Conservation (phyloP, 1,140 invertebrate genomes). For the Macrosteles quadrilineatus region DNA sequence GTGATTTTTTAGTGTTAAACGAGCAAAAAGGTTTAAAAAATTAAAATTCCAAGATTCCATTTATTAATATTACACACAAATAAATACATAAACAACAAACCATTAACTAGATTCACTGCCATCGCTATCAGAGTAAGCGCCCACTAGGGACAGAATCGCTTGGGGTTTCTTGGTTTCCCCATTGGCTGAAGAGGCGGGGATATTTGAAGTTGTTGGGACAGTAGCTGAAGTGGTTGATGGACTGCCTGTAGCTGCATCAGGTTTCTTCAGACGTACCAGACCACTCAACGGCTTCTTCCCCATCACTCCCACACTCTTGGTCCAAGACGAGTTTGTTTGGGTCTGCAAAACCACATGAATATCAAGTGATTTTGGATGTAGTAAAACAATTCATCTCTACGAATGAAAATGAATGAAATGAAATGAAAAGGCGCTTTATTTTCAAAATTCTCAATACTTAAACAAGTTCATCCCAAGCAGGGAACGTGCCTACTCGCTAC, state of each 20-base stretch:
- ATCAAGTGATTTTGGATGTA: too few species aligned
- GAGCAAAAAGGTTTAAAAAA: too few species aligned
- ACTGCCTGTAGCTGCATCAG: slow-evolving; percentile 40
- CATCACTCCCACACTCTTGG: slow-evolving; percentile 53
- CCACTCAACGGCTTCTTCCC: slow-evolving; percentile 50
- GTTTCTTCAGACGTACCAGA: slow-evolving; percentile 56
- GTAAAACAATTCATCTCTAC: too few species aligned
- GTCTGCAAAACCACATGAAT: too few species aligned
- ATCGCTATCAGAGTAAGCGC: slow-evolving; percentile 67
- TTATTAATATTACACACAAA: neutral
- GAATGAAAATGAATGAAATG: too few species aligned
- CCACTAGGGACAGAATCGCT: slow-evolving; percentile 62
- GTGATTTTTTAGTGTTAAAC: too few species aligned
- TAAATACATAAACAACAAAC: neutral
- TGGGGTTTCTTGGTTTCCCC: slow-evolving; percentile 39
- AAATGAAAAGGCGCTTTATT: too few species aligned
- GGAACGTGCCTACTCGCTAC: too few species aligned
- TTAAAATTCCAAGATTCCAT: neutral
- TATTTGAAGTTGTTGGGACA: neutral
- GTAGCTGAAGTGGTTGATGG: neutral
- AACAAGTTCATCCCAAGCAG: too few species aligned
- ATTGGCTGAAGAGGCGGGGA: slow-evolving; percentile 16
- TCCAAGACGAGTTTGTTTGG: slow-evolving; percentile 46
- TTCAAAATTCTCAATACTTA: too few species aligned
- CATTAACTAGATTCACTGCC: slow-evolving; percentile 15